Percentiles rank a stretch among this genome's conserved stretches.
phyloP scores from a whole-genome alignment of 1,140 invertebrate species.

The Metopolophium dirhodum region DNA sequence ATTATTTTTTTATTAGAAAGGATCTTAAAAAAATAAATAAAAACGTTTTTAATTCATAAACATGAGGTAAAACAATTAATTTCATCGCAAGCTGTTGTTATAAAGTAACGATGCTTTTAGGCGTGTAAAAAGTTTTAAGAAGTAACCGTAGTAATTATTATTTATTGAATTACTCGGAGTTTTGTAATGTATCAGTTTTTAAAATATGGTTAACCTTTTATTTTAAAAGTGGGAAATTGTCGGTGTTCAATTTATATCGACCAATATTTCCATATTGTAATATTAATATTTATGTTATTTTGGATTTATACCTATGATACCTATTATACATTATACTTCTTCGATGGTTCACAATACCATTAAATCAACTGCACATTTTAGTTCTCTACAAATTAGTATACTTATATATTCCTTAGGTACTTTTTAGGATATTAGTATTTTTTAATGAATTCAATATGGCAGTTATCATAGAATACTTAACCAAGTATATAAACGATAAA shows the following conservation, averaged over 20 bases:
- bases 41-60: slow-evolving; percentile 28
- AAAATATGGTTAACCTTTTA: not conserved
- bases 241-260: not conserved
- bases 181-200: not conserved
- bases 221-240: not conserved
- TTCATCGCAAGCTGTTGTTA: slow-evolving; percentile 21
- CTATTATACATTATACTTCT: no score
- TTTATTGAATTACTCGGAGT: not conserved
- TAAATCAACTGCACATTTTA: not conserved
- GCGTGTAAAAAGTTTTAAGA: not conserved
- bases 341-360: not conserved
- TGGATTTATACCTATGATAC: no score
- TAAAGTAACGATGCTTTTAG: slow-evolving; percentile 2
- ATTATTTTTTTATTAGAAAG: not conserved
- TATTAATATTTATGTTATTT: not conserved
- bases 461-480: not conserved
- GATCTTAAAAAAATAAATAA: slow-evolving; percentile 19
- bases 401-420: not conserved
- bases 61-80: slow-evolving; percentile 37
- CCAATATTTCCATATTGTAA: not conserved
- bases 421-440: not conserved
- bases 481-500: not conserved
- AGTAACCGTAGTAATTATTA: not conserved
- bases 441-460: not conserved
- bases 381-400: not conserved